Percentiles rank a stretch among this genome's conserved stretches.
These are phyloP conservation scores for Astropecten irregularis DNA, from an alignment of 53 echinoderm and acorn worm species.

Conservation along the genomic window DNA sequence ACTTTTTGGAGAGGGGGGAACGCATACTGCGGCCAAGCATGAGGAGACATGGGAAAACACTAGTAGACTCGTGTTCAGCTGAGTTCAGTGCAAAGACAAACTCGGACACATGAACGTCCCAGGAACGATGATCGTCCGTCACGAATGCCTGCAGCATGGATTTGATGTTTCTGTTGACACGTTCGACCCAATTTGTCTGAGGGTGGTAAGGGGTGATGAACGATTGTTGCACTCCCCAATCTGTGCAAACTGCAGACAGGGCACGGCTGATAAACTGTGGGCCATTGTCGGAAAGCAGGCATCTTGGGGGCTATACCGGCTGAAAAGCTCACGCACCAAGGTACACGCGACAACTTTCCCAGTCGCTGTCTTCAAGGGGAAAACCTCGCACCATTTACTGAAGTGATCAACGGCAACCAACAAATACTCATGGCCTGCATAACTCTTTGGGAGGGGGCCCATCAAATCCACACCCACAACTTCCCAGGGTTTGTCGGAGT, in stretches of 20 bases:
- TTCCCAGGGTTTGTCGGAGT: slow-evolving; percentile 51
- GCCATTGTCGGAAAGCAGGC: slow-evolving; percentile 57
- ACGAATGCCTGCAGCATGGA: slow-evolving; percentile 60
- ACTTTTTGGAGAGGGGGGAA: slow-evolving; percentile 44
- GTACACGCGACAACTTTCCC: slow-evolving; percentile 46
- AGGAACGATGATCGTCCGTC: slow-evolving; percentile 24
- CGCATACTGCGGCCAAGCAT: slow-evolving; percentile 43
- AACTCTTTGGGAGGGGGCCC: slow-evolving; percentile 57
- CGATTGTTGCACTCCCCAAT: slow-evolving; percentile 44
- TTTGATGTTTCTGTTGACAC: slow-evolving; percentile 59
- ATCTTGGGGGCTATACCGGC: slow-evolving; percentile 50
- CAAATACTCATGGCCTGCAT: slow-evolving; percentile 6
- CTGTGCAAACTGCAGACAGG: slow-evolving; percentile 41
- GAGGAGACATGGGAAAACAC: slow-evolving; percentile 38
- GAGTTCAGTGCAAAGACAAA: slow-evolving; percentile 59
- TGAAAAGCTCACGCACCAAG: slow-evolving; percentile 39
- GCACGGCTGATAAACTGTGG: slow-evolving; percentile 36
- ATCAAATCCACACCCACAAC: slow-evolving; percentile 42
- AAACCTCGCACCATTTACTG: slow-evolving; percentile 45
- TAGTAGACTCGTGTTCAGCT: slow-evolving; percentile 58
- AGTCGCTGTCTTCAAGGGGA: slow-evolving; percentile 45
- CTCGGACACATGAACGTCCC: slow-evolving; percentile 61
- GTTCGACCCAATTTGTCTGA: slow-evolving; percentile 69
- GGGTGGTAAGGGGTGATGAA: slow-evolving; percentile 40
- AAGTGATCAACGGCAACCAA: slow-evolving; percentile 13